Percentiles rank a stretch among this genome's conserved stretches.
Evolutionary conservation across 2,113 vertebrate species (phyloP).

Genomic region (Laticauda laticaudata): DNA sequence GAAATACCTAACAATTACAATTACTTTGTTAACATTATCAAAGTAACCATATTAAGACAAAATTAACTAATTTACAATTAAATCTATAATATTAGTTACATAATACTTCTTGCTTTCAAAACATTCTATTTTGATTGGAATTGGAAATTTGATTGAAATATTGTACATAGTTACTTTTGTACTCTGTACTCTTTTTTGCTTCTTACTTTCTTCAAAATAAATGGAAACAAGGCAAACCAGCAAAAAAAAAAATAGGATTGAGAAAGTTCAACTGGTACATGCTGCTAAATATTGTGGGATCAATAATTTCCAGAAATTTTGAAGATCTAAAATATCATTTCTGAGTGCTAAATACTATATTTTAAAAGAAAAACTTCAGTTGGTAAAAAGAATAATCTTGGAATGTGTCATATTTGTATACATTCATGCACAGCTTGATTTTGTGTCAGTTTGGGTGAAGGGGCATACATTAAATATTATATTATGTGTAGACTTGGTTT

Average conservation of each 20-base stretch:
- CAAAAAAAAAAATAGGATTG: not conserved
- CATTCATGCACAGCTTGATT: not conserved
- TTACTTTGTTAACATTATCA: not conserved
- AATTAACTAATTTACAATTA: not conserved
- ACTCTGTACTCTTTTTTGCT: not conserved
- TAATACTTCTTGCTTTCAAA: not conserved
- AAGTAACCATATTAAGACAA: not conserved
- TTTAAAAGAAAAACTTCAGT: not conserved
- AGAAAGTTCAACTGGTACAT: not conserved
- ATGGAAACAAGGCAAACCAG: not conserved
- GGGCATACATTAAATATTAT: not conserved
- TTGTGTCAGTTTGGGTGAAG: not conserved
- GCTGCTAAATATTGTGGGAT: not conserved
- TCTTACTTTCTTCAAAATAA: not conserved
- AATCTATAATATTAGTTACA: not conserved
- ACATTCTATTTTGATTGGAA: not conserved
- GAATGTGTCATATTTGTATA: not conserved
- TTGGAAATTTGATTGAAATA: not conserved
- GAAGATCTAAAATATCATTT: not conserved
- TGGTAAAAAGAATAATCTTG: not conserved
- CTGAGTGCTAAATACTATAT: not conserved
- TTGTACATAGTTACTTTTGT: not conserved
- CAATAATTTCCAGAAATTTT: slow-evolving; percentile 2
- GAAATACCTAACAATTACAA: not conserved
- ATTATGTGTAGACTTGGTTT: not conserved